Base-by-base conservation (phyloP, 2,113 vertebrate genomes). In the Nyctibius bracteatus region DNA sequence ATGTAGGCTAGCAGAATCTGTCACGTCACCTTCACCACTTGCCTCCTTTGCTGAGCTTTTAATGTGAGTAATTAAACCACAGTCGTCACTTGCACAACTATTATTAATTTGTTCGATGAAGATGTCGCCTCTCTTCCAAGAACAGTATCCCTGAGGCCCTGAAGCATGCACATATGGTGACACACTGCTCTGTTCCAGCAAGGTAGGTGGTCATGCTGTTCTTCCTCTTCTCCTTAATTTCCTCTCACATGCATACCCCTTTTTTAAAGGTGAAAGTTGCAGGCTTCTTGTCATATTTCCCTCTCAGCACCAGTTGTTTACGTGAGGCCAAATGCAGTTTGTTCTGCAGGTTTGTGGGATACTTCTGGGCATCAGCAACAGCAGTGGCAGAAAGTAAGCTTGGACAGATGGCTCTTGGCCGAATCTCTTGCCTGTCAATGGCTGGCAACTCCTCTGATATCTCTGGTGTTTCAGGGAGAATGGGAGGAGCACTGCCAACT, bases 321-420 rank as follows among this genome's bases (percentile, higher is more conserved):
- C 5, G 1, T 1, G n/a, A 65, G 62, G 87, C 81, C 81, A 86
- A 68, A 81, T 0, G 5, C 14, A 30, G 49, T 58, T 92, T 1
- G 0, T 82, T 74, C 77, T 43, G 17, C 58, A 63, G 68, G 63
- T 61, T 46, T 74, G 43, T 1, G 10, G 59, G 65, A 81, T 20
- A 88, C 90, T 65, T 59, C 79, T 91, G 94, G 61, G 58, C 80
- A 88, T 31, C 88, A 88, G 51, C 71, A 95, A 1, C 22, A 73
- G 75, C 86, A 81, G 49, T 8, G 57, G 63, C 63, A 88, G 55
- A 86, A 71, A 86, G 58, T 9, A 41, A 92, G 43, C 5, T 6
- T 49, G 75, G 95, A 79, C 96, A 96, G 90, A 96, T 95, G 96
- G 90, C 73, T 94, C 72, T 59, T 6, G 33, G 92, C 86, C 15